Evolutionary conservation across 2,113 vertebrate species (phyloP), one percentile per base, ranked within the genome.

Genomic region (Apteryx owenii): DNA sequence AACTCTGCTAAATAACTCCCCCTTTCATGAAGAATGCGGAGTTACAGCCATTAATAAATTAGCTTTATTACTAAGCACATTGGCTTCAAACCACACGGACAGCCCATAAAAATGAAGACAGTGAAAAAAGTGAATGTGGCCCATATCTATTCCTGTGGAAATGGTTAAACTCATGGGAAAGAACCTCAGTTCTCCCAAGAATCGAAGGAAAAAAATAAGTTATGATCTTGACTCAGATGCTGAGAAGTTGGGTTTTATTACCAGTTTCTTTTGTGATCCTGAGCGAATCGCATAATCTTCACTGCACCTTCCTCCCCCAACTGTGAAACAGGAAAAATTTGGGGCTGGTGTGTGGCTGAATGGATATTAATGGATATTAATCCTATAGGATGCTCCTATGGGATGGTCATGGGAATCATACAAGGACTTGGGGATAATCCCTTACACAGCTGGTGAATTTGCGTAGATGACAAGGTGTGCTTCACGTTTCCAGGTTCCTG

Each of bases 41-140:
- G 7, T 29, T 78, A 78, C 19, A 70, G 36, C 7, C 46, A 46
- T 89, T 60, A 56, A 66, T 29, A 83, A 88, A 78, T 61, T 73
- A 66, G 25, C 4, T 90, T 48, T 62, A 12, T 23, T 64, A 60
- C 6, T n/a, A 12, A 23, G 36, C 16, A 44, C 1, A 0, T 42
- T 36, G 25, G 13, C 22, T 86, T 88, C 64, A 71, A 60, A 84
- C 12, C 5, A 29, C 18, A 23, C 20, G 15, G 7, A 33, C 10
- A 14, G 23, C 8, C 12, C 64, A 71, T n/a, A 66, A 88, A 88
- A 75, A 61, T 51, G 14, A 65, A 51, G 46, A 1, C 3, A 38
- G n/a, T 16, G 9, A 60, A 53, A 80, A 79, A 76, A 1, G 5
- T 23, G 31, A 72, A 31, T 1, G 0, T 12, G 9, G 22, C 5